Evolutionary conservation across 2,113 vertebrate species (phyloP).

Genomic region (Leucopsar rothschildi): DNA sequence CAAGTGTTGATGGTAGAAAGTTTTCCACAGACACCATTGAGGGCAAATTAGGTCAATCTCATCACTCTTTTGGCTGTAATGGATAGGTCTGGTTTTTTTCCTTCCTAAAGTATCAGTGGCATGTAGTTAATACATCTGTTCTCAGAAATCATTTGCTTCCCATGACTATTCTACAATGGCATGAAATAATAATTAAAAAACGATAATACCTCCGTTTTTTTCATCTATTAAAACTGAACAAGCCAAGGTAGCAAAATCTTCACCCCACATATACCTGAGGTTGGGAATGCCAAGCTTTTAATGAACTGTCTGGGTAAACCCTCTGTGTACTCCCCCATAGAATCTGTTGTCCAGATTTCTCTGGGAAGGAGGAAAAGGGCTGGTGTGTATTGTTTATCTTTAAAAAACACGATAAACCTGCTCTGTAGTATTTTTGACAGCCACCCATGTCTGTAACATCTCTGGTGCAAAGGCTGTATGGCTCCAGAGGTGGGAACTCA

Average conservation of each 20-base stretch:
- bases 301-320: not conserved
- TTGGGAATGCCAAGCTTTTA: not conserved
- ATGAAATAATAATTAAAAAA: not conserved
- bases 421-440: not conserved
- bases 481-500: not conserved
- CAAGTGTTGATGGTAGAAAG: not conserved
- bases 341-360: not conserved
- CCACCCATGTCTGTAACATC: not conserved
- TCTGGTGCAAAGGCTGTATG: too few relatives aligned
- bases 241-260: not conserved
- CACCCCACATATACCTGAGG: rapidly evolving
- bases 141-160: not conserved
- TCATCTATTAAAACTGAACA: not conserved
- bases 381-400: rapidly evolving
- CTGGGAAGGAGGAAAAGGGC: not conserved
- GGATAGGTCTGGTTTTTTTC: not conserved
- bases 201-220: rapidly evolving
- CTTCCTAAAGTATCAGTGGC: not conserved
- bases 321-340: not conserved
- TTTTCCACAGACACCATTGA: not conserved
- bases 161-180: not conserved
- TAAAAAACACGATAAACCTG: not conserved
- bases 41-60: not conserved
- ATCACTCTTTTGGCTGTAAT: not conserved
- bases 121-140: not conserved